These are phyloP conservation scores for Brachyistius frenatus DNA, from an alignment of 2,113 vertebrate species.

Conservation along the genomic window DNA sequence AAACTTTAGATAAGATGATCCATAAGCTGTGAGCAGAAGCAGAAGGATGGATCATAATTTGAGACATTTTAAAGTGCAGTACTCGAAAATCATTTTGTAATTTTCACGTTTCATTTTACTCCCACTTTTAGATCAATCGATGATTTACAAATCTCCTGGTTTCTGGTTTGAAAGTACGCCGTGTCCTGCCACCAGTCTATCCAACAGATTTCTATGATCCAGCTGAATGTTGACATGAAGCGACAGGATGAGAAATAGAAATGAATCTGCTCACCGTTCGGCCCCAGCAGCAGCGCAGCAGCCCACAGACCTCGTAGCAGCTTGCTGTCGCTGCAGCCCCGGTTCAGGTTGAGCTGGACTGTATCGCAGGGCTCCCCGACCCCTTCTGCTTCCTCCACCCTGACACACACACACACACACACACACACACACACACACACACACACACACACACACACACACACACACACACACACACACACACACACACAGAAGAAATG, in stretches of 20 bases:
- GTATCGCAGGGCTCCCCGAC: slow-evolving; percentile 92
- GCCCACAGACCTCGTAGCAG: slow-evolving; percentile 92
- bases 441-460: slow-evolving; percentile 32
- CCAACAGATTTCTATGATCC: no score
- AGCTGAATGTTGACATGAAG: no score
- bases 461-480: no score
- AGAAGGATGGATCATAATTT: not conserved
- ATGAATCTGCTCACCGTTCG: slow-evolving; percentile 84
- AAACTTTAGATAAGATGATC: slow-evolving; percentile 83
- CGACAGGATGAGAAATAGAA: no score
- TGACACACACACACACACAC: slow-evolving; percentile 65
- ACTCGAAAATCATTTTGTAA: no score
- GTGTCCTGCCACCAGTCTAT: no score
- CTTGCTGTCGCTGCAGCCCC: slow-evolving; percentile 87
- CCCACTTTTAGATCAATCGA: no score
- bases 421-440: slow-evolving; percentile 45
- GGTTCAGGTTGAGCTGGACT: slow-evolving; percentile 89
- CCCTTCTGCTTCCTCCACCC: slow-evolving; percentile 92
- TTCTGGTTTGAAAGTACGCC: no score
- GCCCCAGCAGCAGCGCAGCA: slow-evolving; percentile 85
- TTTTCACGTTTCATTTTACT: no score
- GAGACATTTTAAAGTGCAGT: no score
- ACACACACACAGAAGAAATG: slow-evolving; percentile 33
- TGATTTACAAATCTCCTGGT: no score
- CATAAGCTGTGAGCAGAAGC: slow-evolving; percentile 63